Evolutionary conservation across 2,888 invertebrate species (phyloP), one percentile per base, ranked within the genome.

Genomic region (Leucania comma): DNA sequence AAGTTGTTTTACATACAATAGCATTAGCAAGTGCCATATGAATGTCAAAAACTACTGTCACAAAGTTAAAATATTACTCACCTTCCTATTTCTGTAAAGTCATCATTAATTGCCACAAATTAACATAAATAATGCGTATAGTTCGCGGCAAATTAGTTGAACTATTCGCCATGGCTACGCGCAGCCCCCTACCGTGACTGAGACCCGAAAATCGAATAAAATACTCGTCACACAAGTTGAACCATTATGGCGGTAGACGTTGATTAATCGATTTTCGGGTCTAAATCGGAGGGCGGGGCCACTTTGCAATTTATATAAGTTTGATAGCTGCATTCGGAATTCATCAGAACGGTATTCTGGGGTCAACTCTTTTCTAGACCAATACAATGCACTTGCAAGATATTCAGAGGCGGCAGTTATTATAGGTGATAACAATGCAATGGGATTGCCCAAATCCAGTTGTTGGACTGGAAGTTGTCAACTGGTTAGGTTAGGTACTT

Each of bases 1-100:
- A 12, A 2, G 10, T 6, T 46, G 26, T 46, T 68, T 56, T 68
- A 38, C 56, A 75, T 57, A 74, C 56, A 73, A 74, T 75, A 48
- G 74, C 35, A 51, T 50, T 42, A 42, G 42, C 22, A 46, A 59
- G 62, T 59, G 70, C 53, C 54, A 61, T 70, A 70, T 59, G 58
- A 61, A 75, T 75, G 42, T 14, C 54, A 75, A 54, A 20, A 20
- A 9, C 54, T 54, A 20, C 32, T 14, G 3, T 4, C 32, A 74
- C 4, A 38, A 51, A 48, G 17, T 50, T 20, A 24, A 35, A 61
- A 42, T 4, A 22, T 35, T n/a, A 0, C 10, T 10, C 4, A 48
- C 20, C n/a, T n/a, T 2, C n/a, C 29, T 29, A 48, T 48, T n/a
- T 46, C 14, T 24, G 73, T 14, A 17, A 38, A 62, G n/a, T 26